Evolutionary conservation across 2,888 invertebrate species (phyloP), one percentile per base, ranked within the genome.

Genomic region (Tetranychus piercei): DNA sequence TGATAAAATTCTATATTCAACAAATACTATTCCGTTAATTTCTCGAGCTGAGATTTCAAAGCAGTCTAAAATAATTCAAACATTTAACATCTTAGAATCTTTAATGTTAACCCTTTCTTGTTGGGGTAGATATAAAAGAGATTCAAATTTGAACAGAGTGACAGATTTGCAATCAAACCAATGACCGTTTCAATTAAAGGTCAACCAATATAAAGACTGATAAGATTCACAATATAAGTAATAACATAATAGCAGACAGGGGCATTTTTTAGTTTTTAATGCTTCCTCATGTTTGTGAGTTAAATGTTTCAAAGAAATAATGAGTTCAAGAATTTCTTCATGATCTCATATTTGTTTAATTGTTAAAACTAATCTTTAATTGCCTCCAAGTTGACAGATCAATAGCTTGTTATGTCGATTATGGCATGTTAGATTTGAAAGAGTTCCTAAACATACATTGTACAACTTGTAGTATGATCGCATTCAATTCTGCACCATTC

Each of bases 241-340:
- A 96, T 86, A 45, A 95, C 96, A 80, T 93, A 94, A 83, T 94
- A 93, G 79, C n/a, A 90, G 84, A 15, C 94, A 89, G 73, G 99
- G 93, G 1, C 94, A 90, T 84, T 97, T 96, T 85, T 99, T 97
- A 45, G 97, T 99, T 88, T 92, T 89, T 84, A 95, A 95, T 71
- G 94, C 91, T 81, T 96, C 94, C 15, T 90, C 89, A 82, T 99
- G 97, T 69, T 97, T 89, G 70, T 94, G 94, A 1, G 99, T 99
- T 81, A 99, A 87, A 82, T 99, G 99, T 75, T 99, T 89, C 75
- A 99, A 86, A 74, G 97, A 96, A 84, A 99, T 83, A 1, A 97
- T 96, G n/a, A 99, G 97, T 84, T 99, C 99, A 1, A 96, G 97
- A 81, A 99, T 96, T 84, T 99, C 99, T 83, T 97, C 97, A 75